These are phyloP conservation scores for Epinephelus coioides DNA, from an alignment of 2,797 vertebrate species.

Conservation along the genomic window DNA sequence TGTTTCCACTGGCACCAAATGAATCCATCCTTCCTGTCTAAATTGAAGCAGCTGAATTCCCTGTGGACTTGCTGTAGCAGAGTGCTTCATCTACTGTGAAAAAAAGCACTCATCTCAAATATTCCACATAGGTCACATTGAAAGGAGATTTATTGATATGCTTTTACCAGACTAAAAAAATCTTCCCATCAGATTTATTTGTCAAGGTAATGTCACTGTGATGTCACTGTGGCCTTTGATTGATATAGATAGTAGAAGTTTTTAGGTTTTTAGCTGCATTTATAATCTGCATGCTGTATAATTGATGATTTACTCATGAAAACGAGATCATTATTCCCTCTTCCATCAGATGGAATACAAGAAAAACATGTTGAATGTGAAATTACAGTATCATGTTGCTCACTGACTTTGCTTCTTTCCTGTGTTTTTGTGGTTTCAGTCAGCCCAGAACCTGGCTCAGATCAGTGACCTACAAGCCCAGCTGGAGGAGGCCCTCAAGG, in stretches of 20 bases:
- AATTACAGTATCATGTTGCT: not conserved
- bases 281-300: not conserved
- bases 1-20: constrained; percentile 48
- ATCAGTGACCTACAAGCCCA: constrained; percentile 96
- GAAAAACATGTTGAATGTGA: not conserved
- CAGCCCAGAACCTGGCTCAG: constrained; percentile 94
- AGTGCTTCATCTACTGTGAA: constrained; percentile 62
- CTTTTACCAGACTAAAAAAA: constrained; percentile 21
- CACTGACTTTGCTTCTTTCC: not conserved
- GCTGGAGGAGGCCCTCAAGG: constrained; percentile 94
- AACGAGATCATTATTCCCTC: not conserved
- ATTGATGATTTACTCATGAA: not conserved
- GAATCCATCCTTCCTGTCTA: constrained; percentile 57
- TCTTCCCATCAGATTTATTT: constrained; percentile 36
- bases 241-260: not conserved
- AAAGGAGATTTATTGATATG: constrained; percentile 57
- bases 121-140: constrained; percentile 57
- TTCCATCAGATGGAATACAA: not conserved
- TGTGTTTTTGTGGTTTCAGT: constrained; percentile 81
- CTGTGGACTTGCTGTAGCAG: constrained; percentile 35
- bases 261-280: not conserved
- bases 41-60: constrained; percentile 51
- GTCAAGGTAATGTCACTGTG: constrained; percentile 30
- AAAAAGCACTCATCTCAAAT: constrained; percentile 46
- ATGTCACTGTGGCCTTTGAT: constrained; percentile 1